phyloP scores from a whole-genome alignment of 2,797 vertebrate genomes.

The Psittacula derbiana region DNA sequence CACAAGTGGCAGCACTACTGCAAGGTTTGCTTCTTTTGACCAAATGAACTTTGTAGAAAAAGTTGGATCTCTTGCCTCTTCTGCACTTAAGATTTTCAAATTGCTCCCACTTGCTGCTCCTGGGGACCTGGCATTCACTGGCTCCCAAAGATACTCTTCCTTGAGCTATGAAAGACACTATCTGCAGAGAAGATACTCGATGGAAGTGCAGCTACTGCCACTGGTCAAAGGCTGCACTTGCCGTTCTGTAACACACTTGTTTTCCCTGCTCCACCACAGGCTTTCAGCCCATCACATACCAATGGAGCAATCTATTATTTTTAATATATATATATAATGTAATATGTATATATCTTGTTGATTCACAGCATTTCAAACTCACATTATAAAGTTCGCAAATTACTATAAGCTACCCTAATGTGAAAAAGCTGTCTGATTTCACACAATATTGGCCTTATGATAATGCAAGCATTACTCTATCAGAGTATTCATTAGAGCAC shows the following conservation, averaged over 20 bases:
- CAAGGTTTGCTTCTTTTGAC: background rate
- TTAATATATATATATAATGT: background rate
- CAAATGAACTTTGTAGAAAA: background rate
- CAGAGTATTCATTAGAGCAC: conserved; percentile 43
- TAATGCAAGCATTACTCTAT: conserved; percentile 44
- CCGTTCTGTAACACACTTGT: background rate
- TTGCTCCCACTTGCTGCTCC: background rate
- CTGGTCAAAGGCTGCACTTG: background rate
- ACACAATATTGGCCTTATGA: conserved; percentile 25
- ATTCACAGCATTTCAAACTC: conserved; percentile 68
- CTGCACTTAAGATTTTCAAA: background rate
- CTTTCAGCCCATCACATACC: background rate
- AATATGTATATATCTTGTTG: background rate
- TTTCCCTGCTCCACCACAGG: background rate
- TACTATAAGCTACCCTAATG: conserved; percentile 42
- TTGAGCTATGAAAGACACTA: background rate
- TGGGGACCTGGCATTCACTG: background rate
- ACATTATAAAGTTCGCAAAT: conserved; percentile 51
- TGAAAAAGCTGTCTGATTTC: conserved; percentile 57
- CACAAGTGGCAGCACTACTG: background rate
- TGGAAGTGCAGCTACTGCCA: background rate
- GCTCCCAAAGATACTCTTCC: background rate
- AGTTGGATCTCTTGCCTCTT: background rate
- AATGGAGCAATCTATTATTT: background rate
- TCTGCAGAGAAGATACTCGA: background rate